Base-by-base conservation (phyloP, 2,797 vertebrate genomes). In the Craterocephalus amniculus region DNA sequence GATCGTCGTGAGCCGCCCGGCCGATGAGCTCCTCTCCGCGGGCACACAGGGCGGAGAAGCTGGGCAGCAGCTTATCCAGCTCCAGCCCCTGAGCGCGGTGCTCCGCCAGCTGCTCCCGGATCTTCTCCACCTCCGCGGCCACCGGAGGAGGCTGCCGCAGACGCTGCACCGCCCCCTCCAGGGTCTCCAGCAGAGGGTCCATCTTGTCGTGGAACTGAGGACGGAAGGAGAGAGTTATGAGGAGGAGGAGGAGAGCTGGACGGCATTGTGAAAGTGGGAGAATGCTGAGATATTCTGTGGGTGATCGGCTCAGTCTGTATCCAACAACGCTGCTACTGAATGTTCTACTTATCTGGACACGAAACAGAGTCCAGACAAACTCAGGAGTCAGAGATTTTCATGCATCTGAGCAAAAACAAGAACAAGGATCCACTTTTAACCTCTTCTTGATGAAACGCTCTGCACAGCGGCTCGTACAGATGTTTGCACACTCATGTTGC, bases 201-300 rank as follows among this genome's bases (percentile, higher is more conserved):
- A 99, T 98, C 94, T 99, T 99, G 80, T 99, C 98, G 2, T 99
- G 98, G 83, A 99, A 99, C 98, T 99, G 90, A 79, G 87, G 87
- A 88, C 71, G 89, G 88, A 92, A 90, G 86, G 69, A 89, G 91
- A 89, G 88, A 0, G 51, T 86, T 88, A 62, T 81, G 91, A 79
- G 0, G n/a, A 70, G 57, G 94, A 92, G 91, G 57, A 80, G 81
- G 77, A 4, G 36, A 32, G 31, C 31, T 32, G 31, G 31, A 32
- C 31, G 31, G 7, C 31, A 32, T 32, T n/a, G n/a, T n/a, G n/a
- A n/a, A n/a, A n/a, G n/a, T n/a, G n/a, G n/a, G n/a, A n/a, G n/a
- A n/a, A n/a, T n/a, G n/a, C 3, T 32, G 31, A 32, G 34, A 35
- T 6, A 10, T 6, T 35, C 34, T 35, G 34, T 35, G 34, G 34